A percentile compares a stretch with the other conserved stretches of the same genome.
Evolutionary conservation across 2,113 vertebrate genomes (phyloP).

Genomic region (Toxostoma redivivum): DNA sequence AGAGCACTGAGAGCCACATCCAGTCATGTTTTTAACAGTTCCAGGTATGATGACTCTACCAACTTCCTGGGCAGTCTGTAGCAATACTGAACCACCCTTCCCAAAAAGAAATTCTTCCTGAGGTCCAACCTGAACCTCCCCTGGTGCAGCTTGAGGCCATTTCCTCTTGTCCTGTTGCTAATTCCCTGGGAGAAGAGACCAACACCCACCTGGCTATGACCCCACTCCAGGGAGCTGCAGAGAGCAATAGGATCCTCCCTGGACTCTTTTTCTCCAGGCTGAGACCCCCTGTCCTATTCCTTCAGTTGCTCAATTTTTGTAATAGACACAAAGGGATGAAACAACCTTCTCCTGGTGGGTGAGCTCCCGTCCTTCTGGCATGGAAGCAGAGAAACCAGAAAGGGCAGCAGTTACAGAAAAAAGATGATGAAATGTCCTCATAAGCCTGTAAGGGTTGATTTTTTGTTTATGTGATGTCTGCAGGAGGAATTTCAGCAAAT

Average conservation of each 20-base stretch:
- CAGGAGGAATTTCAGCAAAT: background rate
- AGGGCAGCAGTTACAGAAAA: background rate
- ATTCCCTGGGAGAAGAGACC: background rate
- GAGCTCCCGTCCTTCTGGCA: background rate
- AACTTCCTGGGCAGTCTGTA: background rate
- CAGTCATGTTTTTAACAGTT: background rate
- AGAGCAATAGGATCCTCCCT: background rate
- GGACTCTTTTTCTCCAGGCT: background rate
- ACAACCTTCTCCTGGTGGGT: background rate
- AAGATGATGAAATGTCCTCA: background rate
- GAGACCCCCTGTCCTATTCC: rapidly evolving
- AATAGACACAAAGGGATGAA: background rate
- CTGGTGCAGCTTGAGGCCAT: background rate
- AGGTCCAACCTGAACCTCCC: background rate
- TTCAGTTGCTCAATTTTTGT: background rate
- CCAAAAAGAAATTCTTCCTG: background rate
- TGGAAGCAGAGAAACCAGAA: background rate
- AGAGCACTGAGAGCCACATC: background rate
- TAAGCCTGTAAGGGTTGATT: background rate
- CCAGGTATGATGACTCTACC: background rate
- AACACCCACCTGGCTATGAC: background rate
- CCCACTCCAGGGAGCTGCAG: background rate
- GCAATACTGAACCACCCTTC: background rate
- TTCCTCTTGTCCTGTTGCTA: background rate
- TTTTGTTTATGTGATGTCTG: background rate